Conservation (phyloP, 2,113 vertebrate species). For the Alectura lathami region DNA sequence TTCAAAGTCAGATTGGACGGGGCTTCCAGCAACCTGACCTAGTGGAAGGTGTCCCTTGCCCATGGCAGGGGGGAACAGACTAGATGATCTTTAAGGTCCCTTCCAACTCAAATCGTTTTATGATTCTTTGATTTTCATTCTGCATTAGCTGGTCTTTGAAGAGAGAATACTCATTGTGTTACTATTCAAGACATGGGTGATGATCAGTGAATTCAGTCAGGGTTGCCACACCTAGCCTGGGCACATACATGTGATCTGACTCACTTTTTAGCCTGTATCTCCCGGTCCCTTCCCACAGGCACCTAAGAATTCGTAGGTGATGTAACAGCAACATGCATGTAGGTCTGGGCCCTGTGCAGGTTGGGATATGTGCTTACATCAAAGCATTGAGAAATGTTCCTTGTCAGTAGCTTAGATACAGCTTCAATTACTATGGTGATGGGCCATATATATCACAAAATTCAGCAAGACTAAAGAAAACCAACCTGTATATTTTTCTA, state of each 20-base stretch:
- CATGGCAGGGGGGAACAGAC: too few relatives aligned
- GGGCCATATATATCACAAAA: neutral
- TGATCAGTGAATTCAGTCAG: neutral
- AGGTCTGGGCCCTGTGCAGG: neutral
- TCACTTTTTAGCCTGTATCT: neutral
- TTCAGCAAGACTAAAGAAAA: neutral
- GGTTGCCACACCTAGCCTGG: neutral
- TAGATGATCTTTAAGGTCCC: neutral
- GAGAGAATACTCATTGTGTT: neutral
- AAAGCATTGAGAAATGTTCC: neutral
- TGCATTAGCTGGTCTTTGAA: neutral
- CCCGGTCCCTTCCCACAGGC: neutral
- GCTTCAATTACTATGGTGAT: neutral
- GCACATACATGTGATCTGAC: too few relatives aligned
- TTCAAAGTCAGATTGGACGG: neutral
- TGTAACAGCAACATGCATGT: neutral
- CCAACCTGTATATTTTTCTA: neutral
- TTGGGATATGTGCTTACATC: neutral
- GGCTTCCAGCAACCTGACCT: neutral
- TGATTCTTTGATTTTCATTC: neutral
- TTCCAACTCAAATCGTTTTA: neutral
- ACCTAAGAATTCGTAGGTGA: neutral
- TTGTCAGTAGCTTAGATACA: neutral
- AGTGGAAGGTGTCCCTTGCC: neutral
- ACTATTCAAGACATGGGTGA: neutral